Conservation (phyloP, 2,888 invertebrate species). For the Heliconius charithonia region DNA sequence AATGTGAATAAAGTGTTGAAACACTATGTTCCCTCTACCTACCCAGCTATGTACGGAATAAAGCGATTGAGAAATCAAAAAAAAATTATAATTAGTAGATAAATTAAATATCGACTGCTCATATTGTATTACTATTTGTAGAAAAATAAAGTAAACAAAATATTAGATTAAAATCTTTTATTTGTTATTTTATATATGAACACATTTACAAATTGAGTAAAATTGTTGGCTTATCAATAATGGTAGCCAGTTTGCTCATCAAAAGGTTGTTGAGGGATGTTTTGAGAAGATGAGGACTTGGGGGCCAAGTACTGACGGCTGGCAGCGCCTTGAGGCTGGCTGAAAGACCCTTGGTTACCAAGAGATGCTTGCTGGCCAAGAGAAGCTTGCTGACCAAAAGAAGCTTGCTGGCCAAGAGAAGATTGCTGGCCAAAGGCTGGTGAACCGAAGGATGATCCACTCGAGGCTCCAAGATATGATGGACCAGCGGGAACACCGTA, state of each 20-base stretch:
- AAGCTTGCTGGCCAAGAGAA: conserved; percentile 32
- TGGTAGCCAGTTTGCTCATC: conserved; percentile 64
- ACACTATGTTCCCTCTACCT: too few relatives aligned
- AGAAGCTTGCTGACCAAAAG: conserved; percentile 28
- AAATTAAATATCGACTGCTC: too few relatives aligned
- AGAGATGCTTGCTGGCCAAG: conserved; percentile 29
- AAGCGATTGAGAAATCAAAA: too few relatives aligned
- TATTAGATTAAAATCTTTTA: conserved; percentile 28
- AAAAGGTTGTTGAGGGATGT: conserved; percentile 70
- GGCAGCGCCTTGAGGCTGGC: conserved; percentile 50
- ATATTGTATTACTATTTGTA: not conserved
- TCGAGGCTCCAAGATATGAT: conserved; percentile 45
- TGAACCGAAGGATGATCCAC: conserved; percentile 28
- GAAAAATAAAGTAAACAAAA: conserved; percentile 7
- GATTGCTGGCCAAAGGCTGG: conserved; percentile 31
- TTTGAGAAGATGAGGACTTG: conserved; percentile 57
- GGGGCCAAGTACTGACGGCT: conserved; percentile 73
- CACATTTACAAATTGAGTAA: conserved; percentile 40
- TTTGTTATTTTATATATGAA: conserved; percentile 31
- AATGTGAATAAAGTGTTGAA: too few relatives aligned
- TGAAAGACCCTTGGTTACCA: conserved; percentile 33
- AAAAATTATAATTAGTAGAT: too few relatives aligned
- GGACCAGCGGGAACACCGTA: conserved; percentile 48
- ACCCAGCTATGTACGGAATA: too few relatives aligned
- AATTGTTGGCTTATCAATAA: conserved; percentile 56